Conservation (phyloP, 2,113 vertebrate genomes). For the Tachuris rubrigastra region DNA sequence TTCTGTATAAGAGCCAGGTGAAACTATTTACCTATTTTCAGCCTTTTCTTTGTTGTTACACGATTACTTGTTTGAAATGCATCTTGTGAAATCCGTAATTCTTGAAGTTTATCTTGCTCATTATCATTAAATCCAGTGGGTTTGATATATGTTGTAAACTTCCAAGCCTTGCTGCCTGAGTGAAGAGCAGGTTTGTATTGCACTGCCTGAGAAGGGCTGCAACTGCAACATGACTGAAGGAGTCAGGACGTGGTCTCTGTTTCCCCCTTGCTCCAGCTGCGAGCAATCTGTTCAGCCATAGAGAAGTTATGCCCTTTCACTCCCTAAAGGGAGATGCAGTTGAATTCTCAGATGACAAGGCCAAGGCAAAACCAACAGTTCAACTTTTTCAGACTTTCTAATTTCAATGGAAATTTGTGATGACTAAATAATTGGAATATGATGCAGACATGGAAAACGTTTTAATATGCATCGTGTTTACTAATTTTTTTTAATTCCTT, state of each 20-base stretch:
- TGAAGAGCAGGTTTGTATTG: background rate
- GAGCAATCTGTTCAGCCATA: background rate
- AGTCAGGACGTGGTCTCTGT: background rate
- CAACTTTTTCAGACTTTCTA: background rate
- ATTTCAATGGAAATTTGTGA: background rate
- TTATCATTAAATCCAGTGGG: background rate
- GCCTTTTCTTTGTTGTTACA: background rate
- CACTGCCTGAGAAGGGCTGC: background rate
- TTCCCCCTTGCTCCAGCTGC: background rate
- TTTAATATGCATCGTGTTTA: background rate
- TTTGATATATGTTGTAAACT: background rate
- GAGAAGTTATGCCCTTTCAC: background rate
- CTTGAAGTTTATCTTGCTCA: background rate
- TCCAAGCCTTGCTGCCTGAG: background rate
- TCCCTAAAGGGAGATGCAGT: background rate
- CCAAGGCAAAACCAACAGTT: background rate
- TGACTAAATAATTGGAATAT: background rate
- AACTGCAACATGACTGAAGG: background rate
- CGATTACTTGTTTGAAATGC: background rate
- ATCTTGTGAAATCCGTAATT: background rate
- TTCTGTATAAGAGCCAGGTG: background rate
- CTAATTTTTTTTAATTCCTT: background rate
- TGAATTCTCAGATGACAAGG: background rate
- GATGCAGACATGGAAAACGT: background rate
- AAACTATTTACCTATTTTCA: background rate